A percentile compares a stretch with the other conserved stretches of the same genome.
Evolutionary conservation across 2,888 invertebrate species (phyloP).

Genomic region (Lithophane leautieri): DNA sequence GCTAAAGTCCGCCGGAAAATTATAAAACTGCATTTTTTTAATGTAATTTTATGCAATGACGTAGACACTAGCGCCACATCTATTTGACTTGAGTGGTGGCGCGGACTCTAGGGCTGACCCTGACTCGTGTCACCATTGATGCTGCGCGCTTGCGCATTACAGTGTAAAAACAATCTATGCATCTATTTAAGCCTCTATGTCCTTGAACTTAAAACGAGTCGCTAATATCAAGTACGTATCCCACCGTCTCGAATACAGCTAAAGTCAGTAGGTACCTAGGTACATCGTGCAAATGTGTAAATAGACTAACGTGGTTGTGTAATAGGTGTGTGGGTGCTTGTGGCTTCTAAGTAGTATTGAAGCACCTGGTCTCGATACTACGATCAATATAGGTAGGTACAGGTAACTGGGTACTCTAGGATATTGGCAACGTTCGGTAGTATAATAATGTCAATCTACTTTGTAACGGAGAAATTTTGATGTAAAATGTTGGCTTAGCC

Average conservation of each 20-base stretch:
- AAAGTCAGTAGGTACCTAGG: not conserved
- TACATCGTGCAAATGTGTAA: not conserved
- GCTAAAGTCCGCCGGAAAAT: no score
- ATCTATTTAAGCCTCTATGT: not conserved
- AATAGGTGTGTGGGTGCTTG: slow-evolving; percentile 14
- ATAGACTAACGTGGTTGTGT: not conserved
- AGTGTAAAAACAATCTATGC: no score
- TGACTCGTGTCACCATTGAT: no score
- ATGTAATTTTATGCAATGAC: no score
- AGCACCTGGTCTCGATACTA: slow-evolving; percentile 38
- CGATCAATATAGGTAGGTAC: slow-evolving; percentile 5
- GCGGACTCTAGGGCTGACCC: no score
- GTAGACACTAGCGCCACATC: no score
- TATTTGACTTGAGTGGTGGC: no score
- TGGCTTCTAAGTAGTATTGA: slow-evolving; percentile 31
- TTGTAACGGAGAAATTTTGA: not conserved
- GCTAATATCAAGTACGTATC: not conserved
- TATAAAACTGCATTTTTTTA: no score
- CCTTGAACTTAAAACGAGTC: not conserved
- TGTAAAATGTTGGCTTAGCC: not conserved
- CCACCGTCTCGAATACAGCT: not conserved
- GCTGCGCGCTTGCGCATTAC: no score
- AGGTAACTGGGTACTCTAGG: not conserved
- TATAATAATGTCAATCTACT: slow-evolving; percentile 17
- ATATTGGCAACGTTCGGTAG: slow-evolving; percentile 14